Conservation (phyloP, 2,797 vertebrate genomes). For the Sebastes hopkinsi region DNA sequence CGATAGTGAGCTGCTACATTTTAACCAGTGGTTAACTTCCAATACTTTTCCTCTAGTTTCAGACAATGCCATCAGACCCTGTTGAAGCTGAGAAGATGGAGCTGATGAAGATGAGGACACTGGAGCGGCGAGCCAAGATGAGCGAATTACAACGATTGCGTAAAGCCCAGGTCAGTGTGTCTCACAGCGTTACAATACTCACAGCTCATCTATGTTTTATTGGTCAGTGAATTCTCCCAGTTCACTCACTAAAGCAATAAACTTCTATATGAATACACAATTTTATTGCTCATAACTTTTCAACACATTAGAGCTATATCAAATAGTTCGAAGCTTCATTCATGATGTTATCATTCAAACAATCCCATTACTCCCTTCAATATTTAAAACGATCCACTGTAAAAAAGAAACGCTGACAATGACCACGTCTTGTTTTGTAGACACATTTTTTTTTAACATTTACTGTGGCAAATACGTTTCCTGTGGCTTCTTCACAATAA, state of each 20-base stretch:
- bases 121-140: slow-evolving; percentile 86
- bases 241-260: not conserved
- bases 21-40: not conserved
- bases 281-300: no score
- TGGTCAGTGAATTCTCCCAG: not conserved
- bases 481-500: not conserved
- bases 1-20: not conserved
- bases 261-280: not conserved
- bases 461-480: not conserved
- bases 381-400: not conserved
- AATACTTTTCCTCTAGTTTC: slow-evolving; percentile 43
- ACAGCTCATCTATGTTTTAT: not conserved
- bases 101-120: slow-evolving; percentile 82
- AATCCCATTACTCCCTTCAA: not conserved
- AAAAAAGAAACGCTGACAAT: not conserved
- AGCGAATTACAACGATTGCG: slow-evolving; percentile 88
- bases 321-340: no score
- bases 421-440: not conserved
- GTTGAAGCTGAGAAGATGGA: slow-evolving; percentile 73
- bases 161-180: slow-evolving; percentile 87
- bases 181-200: not conserved
- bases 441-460: not conserved
- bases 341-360: no score
- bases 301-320: no score
- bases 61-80: slow-evolving; percentile 61